Base-by-base conservation (phyloP, 2,888 invertebrate genomes). In the Meganola albula region DNA sequence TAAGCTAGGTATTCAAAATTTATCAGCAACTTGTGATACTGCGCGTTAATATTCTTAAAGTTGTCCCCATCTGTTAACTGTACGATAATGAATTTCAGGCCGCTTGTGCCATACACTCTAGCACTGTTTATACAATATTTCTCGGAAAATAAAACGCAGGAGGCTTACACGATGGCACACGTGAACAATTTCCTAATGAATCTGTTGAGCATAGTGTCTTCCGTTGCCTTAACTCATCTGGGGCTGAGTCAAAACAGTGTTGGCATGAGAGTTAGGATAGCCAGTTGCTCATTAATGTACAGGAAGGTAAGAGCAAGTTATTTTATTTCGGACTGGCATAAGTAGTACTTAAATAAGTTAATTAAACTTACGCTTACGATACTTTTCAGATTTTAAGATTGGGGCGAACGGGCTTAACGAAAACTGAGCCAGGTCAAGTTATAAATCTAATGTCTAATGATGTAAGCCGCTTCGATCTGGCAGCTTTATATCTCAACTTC, bases 381-480 rank as follows among this genome's bases (percentile, higher is more conserved):
- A 10, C n/a, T 24, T 21, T 37, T 38, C 51, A 85, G 85, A 77
- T 85, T 36, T 50, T 85, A 34, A 82, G 72, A 62, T 63, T 85
- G 3, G 90, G 90, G 57, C 87, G 88, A 44, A 70, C 76, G 1
- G 89, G 91, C 1, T 58, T 91, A 44, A 87, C 84, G 27, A 84
- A 89, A 66, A 90, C 91, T 66, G 58, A 88, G 79, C 71, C 92
- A 48, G 95, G 95, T 0, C 92, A 94, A 71, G 90, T 96, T 53
- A 91, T 95, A 26, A 96, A 95, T 68, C 73, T 96, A 34, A 87
- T 96, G 77, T 94, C 95, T 0, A 95, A 95, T 56, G 96, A 96
- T 63, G 94, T 95, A 2, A 91, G 91, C 53, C 88, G 94, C 43
- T 94, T 95, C 64, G 95, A 95, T 62, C 72, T 90, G 69, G 89